A percentile compares a stretch with the other conserved stretches of the same genome.
These are phyloP conservation scores for Asbolus verrucosus DNA, from an alignment of 1,140 invertebrate species.

Conservation along the genomic window DNA sequence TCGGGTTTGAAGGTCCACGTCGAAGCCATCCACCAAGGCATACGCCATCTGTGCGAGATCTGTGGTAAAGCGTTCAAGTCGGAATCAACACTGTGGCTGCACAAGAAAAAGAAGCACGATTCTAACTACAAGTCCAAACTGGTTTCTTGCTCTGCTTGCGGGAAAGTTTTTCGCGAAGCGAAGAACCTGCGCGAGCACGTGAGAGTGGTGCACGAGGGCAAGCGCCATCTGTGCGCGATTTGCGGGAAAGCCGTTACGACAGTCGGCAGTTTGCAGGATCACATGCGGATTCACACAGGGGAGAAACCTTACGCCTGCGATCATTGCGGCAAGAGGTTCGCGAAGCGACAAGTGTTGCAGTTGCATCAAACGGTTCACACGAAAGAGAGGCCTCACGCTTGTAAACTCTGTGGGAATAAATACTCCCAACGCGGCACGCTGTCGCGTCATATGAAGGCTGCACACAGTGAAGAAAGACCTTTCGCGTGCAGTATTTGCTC, in stretches of 20 bases:
- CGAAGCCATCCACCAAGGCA: not conserved
- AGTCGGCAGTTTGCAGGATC: conserved; percentile 72
- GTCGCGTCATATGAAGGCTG: conserved; percentile 72
- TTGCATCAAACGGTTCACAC: conserved; percentile 61
- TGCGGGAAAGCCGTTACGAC: conserved; percentile 76
- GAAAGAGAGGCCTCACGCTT: conserved; percentile 67
- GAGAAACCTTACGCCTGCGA: conserved; percentile 66
- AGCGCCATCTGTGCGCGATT: conserved; percentile 78
- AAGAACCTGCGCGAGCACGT: no score
- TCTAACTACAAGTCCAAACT: no score
- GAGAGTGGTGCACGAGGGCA: conserved; percentile 68
- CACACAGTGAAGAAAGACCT: conserved; percentile 68
- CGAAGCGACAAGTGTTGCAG: not conserved
- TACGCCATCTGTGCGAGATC: not conserved
- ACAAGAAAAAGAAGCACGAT: conserved; percentile 2
- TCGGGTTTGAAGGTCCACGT: not conserved
- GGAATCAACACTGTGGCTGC: no score
- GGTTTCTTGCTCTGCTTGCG: no score
- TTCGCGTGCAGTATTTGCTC: conserved; percentile 66
- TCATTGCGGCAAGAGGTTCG: conserved; percentile 72
- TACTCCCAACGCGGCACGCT: conserved; percentile 72
- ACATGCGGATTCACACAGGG: conserved; percentile 71
- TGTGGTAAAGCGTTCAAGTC: not conserved
- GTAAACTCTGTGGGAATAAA: conserved; percentile 66
- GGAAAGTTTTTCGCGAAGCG: no score